Evolutionary conservation across 2,888 invertebrate species (phyloP), one percentile per base, ranked within the genome.

Genomic region (Pristionchus maxplancki): DNA sequence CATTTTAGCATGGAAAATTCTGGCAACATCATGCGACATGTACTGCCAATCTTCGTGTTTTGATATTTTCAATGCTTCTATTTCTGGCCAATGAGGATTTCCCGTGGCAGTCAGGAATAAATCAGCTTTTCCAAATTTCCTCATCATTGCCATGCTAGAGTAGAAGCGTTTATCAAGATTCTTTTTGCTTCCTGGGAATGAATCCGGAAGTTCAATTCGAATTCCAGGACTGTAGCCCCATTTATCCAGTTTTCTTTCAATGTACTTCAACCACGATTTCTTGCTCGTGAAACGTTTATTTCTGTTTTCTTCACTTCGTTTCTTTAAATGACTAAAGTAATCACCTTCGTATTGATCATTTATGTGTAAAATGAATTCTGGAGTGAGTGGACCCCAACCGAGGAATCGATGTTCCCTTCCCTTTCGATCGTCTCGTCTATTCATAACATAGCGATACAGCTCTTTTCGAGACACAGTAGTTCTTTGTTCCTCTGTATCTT

Each of bases 71-170:
- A 48, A 28, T 17, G 82, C 40, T 34, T 58, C 78, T 24, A 95
- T 93, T 88, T 95, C 94, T 37, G 48, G 44, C 92, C 93, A 94
- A 5, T 89, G 88, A 17, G 94, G 93, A 89, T 94, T 94, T 91
- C 78, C 95, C 89, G 91, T 95, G 94, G 90, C 92, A 90, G 92
- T 95, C 90, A 90, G 92, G 88, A 94, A 95, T 5, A 94, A 82
- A 89, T 92, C 90, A 15, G 93, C 93, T 34, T 89, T 88, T 28
- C 92, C 92, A 88, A 89, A 93, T 28, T 87, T 67, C 17, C 91
- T 88, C 24, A 93, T 91, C 53, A 91, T 89, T 58, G 91, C 87
- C 90, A 93, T 90, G 20, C 92, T 92, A 90, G 94, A 92, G 83
- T 94, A 90, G 50, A 87, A 89, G 15, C 90, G 81, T 71, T 91